These are phyloP conservation scores for Pristionchus exspectatus DNA, from an alignment of 2,888 invertebrate species.

Conservation along the genomic window DNA sequence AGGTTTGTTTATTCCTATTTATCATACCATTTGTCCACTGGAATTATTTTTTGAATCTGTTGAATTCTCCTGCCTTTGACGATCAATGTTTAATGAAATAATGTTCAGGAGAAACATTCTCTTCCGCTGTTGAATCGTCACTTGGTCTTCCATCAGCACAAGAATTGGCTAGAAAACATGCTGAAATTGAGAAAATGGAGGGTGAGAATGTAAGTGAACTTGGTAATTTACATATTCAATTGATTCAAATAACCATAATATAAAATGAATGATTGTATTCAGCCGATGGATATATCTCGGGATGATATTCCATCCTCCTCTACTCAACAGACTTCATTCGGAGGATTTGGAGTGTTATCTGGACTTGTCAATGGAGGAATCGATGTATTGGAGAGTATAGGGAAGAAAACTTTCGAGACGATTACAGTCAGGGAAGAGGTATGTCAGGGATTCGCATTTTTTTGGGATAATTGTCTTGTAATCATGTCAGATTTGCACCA, in stretches of 20 bases:
- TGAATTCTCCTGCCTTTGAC: neutral
- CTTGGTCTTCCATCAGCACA: slow-evolving; percentile 90
- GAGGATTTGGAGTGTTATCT: slow-evolving; percentile 65
- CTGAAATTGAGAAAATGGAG: slow-evolving; percentile 75
- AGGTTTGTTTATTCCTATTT: neutral
- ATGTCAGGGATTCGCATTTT: slow-evolving; percentile 76
- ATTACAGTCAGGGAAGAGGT: slow-evolving; percentile 93
- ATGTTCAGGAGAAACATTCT: slow-evolving; percentile 85
- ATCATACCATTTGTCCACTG: neutral
- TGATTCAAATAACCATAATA: neutral
- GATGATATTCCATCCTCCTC: neutral
- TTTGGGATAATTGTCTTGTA: too few species aligned
- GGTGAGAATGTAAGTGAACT: neutral
- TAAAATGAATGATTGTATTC: neutral
- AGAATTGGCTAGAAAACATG: slow-evolving; percentile 83
- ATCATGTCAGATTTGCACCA: too few species aligned
- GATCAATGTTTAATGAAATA: neutral
- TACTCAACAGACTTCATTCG: slow-evolving; percentile 32
- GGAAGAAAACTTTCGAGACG: slow-evolving; percentile 95
- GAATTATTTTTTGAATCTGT: neutral
- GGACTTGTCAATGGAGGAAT: slow-evolving; percentile 79
- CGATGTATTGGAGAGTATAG: slow-evolving; percentile 92
- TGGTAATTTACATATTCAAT: neutral
- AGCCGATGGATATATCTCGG: neutral
- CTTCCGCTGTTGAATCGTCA: slow-evolving; percentile 86